A percentile compares a stretch with the other conserved stretches of the same genome.
Evolutionary conservation across 2,113 vertebrate genomes (phyloP).

Genomic region (Paracanthobrama guichenoti): DNA sequence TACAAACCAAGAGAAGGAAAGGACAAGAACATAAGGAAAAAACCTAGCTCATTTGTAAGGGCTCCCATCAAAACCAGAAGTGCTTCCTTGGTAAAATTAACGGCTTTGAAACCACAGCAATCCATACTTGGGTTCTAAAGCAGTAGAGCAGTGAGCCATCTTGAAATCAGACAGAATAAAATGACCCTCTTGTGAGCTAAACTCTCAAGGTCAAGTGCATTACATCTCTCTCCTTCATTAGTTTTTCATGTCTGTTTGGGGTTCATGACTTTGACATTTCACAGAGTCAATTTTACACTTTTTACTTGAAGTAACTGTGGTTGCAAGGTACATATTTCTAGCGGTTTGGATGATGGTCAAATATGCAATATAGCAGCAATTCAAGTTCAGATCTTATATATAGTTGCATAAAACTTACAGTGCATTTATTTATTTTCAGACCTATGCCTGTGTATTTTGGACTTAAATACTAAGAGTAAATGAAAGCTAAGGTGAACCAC

Average conservation of each 20-base stretch:
- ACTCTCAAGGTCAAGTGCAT: constrained; percentile 19
- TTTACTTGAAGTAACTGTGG: constrained; percentile 1
- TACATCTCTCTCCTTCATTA: constrained; percentile 3
- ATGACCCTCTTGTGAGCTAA: neutral
- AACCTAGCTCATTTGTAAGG: neutral
- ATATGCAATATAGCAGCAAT: constrained; percentile 16
- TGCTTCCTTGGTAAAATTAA: neutral
- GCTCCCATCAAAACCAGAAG: neutral
- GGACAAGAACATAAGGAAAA: neutral
- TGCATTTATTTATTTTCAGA: constrained; percentile 10
- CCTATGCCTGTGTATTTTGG: constrained; percentile 42
- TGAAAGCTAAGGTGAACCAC: constrained; percentile 50
- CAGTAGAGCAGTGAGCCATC: neutral
- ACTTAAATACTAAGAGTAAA: constrained; percentile 28
- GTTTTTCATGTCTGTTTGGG: constrained; percentile 2
- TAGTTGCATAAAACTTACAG: constrained; percentile 30
- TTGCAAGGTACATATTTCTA: neutral
- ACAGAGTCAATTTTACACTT: constrained; percentile 9
- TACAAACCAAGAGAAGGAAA: neutral
- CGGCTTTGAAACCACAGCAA: neutral
- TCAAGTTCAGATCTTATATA: neutral
- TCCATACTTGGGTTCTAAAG: neutral
- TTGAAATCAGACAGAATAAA: constrained; percentile 14
- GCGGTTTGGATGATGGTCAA: neutral
- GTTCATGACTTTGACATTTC: constrained; percentile 16